A percentile compares a stretch with the other conserved stretches of the same genome.
These are phyloP conservation scores for Brachyistius frenatus DNA, from an alignment of 2,113 vertebrate species.

Conservation along the genomic window DNA sequence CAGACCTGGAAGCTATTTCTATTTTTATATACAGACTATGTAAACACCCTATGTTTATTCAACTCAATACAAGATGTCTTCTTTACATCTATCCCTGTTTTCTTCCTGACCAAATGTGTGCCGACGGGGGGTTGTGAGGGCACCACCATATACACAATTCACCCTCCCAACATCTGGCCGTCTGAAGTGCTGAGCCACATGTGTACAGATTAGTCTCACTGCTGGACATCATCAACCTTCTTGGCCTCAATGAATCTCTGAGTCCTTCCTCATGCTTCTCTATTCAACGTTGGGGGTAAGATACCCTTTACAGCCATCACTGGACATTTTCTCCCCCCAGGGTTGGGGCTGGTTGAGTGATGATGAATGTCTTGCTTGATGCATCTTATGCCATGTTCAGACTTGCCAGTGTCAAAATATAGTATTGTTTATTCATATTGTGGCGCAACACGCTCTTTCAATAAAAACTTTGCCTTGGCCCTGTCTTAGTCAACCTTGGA, in stretches of 20 bases:
- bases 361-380: conserved; percentile 48
- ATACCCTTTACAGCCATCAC: conserved; percentile 41
- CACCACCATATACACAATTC: conserved; percentile 30
- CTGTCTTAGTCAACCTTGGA: conserved; percentile 19
- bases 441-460: conserved; percentile 6
- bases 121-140: conserved; percentile 27
- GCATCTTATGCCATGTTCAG: background rate
- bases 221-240: conserved; percentile 50
- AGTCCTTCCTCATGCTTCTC: conserved; percentile 27
- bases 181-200: conserved; percentile 73
- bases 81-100: background rate
- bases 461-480: conserved; percentile 37
- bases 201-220: conserved; percentile 78
- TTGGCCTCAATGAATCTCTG: conserved; percentile 49
- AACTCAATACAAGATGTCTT: background rate
- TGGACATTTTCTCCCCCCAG: conserved; percentile 16
- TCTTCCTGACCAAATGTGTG: conserved; percentile 11
- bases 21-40: no score
- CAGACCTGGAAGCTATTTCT: no score
- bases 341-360: conserved; percentile 15
- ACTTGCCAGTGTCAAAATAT: conserved; percentile 22
- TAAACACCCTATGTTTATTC: no score
- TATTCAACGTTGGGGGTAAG: conserved; percentile 38
- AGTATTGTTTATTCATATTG: conserved; percentile 30
- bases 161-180: conserved; percentile 64